phyloP scores from a whole-genome alignment of 2,113 vertebrate genomes.

The Synchiropus splendidus region DNA sequence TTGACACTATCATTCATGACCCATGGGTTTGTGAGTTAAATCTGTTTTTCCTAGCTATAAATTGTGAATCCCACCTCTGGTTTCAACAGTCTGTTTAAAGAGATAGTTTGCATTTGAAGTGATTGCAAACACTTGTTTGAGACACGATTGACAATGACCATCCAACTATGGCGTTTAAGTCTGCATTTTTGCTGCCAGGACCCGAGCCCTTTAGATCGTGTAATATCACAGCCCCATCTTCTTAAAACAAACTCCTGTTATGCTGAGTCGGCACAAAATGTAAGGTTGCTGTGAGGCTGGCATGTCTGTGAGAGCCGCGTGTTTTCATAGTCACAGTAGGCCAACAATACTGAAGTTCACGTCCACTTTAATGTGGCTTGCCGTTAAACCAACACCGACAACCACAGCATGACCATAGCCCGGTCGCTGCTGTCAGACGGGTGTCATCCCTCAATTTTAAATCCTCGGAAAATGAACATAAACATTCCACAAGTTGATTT shows the following conservation, averaged over 20 bases:
- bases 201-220: conserved; percentile 2
- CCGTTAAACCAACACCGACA: conserved; percentile 34
- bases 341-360: conserved; percentile 38
- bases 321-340: conserved; percentile 32
- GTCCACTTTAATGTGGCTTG: conserved; percentile 46
- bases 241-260: conserved; percentile 16
- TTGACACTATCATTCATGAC: no score
- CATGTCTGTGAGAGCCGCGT: conserved; percentile 25
- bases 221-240: conserved; percentile 29
- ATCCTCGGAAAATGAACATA: conserved; percentile 13
- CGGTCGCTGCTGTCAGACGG: conserved; percentile 24
- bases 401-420: conserved; percentile 53
- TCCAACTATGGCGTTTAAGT: no score
- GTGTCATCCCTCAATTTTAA: conserved; percentile 12
- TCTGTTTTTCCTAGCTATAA: no score
- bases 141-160: no score
- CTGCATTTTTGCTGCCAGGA: no score
- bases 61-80: no score
- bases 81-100: no score
- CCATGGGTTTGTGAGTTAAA: no score
- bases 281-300: not conserved
- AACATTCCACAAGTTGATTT: conserved; percentile 11
- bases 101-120: no score
- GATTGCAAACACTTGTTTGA: no score
- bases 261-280: conserved; percentile 25